Evolutionary conservation across 2,888 invertebrate species (phyloP), one percentile per base, ranked within the genome.

Genomic region (Pandemis cinnamomeana): DNA sequence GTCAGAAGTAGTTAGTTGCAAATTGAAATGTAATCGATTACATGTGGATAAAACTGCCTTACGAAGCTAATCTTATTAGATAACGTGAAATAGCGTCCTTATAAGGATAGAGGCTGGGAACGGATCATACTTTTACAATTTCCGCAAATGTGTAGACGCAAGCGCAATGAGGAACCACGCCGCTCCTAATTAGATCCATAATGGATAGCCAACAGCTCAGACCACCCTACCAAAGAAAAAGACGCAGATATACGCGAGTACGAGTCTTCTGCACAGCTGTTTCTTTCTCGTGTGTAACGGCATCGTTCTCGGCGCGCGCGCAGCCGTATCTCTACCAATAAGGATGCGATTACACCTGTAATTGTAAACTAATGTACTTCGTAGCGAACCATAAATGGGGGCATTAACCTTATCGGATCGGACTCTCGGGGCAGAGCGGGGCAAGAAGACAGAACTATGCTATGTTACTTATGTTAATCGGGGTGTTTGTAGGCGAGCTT

Each of bases 321-420:
- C 15, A 55, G 48, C 27, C 27, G 4, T 87, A 83, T 83, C 83
- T 87, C 83, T 58, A 80, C 83, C 66, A 81, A 84, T 84, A 87
- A 83, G 87, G 88, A 75, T 71, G 78, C 74, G 77, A 79, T 77
- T 81, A 80, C 82, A 81, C 77, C 77, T 67, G 76, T 73, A 76
- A 64, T 72, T 66, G 72, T 62, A 67, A 71, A 67, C 62, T 61
- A 71, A 76, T 71, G 70, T 27, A 71, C 51, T 71, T 66, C 63
- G 67, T 60, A 71, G 61, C 55, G 51, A 51, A 72, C 72, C 67
- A 63, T 67, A 71, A 67, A 72, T 67, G 66, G 71, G 27, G 58
- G 61, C 73, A 73, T 76, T 76, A 67, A 58, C 76, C 70, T 73
- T 71, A 73, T 71, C 69, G 61, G 73, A 71, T 73, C 46, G 72